A percentile compares a stretch with the other conserved stretches of the same genome.
Evolutionary conservation across 2,888 invertebrate species (phyloP).

Genomic region (Stenichneumon culpator): DNA sequence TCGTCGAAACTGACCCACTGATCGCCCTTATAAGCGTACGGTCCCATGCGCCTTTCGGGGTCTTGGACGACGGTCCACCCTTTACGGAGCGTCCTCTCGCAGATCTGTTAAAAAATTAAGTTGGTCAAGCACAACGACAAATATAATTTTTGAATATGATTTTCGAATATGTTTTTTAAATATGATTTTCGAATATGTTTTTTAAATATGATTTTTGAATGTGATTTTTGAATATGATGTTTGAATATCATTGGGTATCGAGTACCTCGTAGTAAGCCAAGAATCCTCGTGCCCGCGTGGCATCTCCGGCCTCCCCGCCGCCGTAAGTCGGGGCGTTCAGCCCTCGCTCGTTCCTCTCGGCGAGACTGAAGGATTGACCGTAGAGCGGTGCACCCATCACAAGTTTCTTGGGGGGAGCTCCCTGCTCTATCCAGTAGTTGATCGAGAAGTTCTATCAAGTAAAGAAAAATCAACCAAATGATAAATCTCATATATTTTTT

Average conservation of each 20-base stretch:
- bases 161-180: not conserved
- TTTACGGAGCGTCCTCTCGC: slow-evolving; percentile 90
- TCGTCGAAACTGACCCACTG: slow-evolving; percentile 99
- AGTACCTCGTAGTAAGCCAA: slow-evolving; percentile 94
- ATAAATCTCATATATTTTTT: not conserved
- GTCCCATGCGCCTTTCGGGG: slow-evolving; percentile 93
- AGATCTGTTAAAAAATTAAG: slow-evolving; percentile 88
- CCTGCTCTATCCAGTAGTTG: slow-evolving; percentile 93
- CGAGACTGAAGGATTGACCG: slow-evolving; percentile 94
- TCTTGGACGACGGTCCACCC: slow-evolving; percentile 94
- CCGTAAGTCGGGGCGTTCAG: slow-evolving; percentile 93
- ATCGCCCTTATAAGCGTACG: slow-evolving; percentile 93
- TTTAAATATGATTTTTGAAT: not conserved
- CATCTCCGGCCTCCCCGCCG: slow-evolving; percentile 95
- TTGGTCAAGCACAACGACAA: not conserved
- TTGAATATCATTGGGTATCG: not conserved
- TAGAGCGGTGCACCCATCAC: slow-evolving; percentile 96
- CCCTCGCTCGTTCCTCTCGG: slow-evolving; percentile 87
- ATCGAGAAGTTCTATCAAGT: slow-evolving; percentile 92
- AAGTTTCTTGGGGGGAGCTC: slow-evolving; percentile 92
- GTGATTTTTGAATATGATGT: not conserved
- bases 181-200: slow-evolving; percentile 23
- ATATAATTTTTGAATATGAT: not conserved
- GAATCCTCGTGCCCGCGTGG: slow-evolving; percentile 95
- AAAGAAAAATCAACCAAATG: slow-evolving; percentile 48